Percentiles rank a stretch among this genome's conserved stretches.
Evolutionary conservation across 2,113 vertebrate species (phyloP).

Genomic region (Nibea albiflora): DNA sequence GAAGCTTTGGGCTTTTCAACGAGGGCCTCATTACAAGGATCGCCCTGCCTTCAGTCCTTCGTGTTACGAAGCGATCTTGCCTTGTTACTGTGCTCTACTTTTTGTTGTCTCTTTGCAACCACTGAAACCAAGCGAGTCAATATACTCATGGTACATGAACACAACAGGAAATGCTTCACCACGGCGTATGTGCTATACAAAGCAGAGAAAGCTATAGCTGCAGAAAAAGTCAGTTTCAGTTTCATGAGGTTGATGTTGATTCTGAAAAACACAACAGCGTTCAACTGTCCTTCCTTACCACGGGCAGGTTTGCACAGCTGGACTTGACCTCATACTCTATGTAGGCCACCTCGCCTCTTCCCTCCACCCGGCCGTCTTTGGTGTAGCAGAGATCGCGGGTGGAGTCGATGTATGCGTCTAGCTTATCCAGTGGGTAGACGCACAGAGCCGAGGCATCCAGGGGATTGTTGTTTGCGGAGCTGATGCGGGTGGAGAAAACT

Average conservation of each 20-base stretch:
- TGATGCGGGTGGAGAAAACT: conserved; percentile 88
- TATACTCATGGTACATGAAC: conserved; percentile 18
- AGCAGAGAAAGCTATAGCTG: conserved; percentile 7
- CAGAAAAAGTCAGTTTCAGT: neutral
- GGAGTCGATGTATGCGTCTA: conserved; percentile 90
- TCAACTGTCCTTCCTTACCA: conserved; percentile 81
- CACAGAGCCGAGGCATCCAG: conserved; percentile 91
- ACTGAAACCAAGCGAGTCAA: conserved; percentile 30
- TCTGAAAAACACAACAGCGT: neutral
- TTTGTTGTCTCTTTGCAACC: conserved; percentile 41
- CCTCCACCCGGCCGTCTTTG: conserved; percentile 84
- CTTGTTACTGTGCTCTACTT: conserved; percentile 38
- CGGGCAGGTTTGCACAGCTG: conserved; percentile 91
- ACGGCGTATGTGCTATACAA: conserved; percentile 9
- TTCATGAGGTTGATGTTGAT: neutral
- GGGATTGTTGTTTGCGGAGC: conserved; percentile 82
- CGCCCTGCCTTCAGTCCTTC: conserved; percentile 20
- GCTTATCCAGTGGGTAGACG: conserved; percentile 88
- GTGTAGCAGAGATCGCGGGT: conserved; percentile 96
- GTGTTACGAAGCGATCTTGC: conserved; percentile 19
- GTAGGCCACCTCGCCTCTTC: conserved; percentile 87
- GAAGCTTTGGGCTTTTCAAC: conserved; percentile 37
- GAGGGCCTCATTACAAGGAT: conserved; percentile 60
- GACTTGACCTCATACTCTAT: conserved; percentile 98
- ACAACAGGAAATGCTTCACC: conserved; percentile 32